phyloP scores from a whole-genome alignment of 2,888 invertebrate species.

The Tholera decimalis region DNA sequence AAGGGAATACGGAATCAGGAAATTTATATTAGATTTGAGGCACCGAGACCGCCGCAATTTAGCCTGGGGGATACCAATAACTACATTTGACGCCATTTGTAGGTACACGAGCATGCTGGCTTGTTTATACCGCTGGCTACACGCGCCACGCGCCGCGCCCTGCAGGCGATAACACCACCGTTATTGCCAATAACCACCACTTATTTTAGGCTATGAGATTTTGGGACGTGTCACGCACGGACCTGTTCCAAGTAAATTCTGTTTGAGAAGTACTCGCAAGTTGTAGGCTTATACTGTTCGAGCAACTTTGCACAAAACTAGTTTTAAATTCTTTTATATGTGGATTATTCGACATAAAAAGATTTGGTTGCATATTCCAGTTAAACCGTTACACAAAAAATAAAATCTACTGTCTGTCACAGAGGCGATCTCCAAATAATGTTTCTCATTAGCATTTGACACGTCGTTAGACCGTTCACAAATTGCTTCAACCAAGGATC shows the following conservation, averaged over 20 bases:
- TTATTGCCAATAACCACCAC: conserved; percentile 64
- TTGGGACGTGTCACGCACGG: conserved; percentile 38
- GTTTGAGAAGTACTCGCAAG: background rate
- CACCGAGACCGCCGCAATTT: conserved; percentile 73
- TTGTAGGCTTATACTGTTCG: background rate
- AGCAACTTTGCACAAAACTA: too few relatives aligned
- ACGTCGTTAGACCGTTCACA: conserved; percentile 44
- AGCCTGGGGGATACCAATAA: conserved; percentile 75
- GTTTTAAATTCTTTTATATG: too few relatives aligned
- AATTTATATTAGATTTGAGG: conserved; percentile 77
- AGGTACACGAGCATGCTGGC: conserved; percentile 61
- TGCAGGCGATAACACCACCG: conserved; percentile 52
- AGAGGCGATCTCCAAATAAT: conserved; percentile 15
- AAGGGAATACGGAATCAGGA: conserved; percentile 69
- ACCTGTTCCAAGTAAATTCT: conserved; percentile 1
- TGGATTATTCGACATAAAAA: background rate
- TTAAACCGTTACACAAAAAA: background rate
- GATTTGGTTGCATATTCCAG: background rate
- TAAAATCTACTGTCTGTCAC: background rate
- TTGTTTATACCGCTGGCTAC: conserved; percentile 47
- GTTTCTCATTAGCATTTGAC: conserved; percentile 45
- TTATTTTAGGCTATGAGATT: conserved; percentile 56
- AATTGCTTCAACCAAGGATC: too few relatives aligned
- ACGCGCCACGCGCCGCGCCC: conserved; percentile 12
- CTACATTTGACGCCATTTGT: conserved; percentile 77